Percentiles rank a stretch among this genome's conserved stretches.
Evolutionary conservation across 2,888 invertebrate genomes (phyloP).

Genomic region (Phaonia tiefii): DNA sequence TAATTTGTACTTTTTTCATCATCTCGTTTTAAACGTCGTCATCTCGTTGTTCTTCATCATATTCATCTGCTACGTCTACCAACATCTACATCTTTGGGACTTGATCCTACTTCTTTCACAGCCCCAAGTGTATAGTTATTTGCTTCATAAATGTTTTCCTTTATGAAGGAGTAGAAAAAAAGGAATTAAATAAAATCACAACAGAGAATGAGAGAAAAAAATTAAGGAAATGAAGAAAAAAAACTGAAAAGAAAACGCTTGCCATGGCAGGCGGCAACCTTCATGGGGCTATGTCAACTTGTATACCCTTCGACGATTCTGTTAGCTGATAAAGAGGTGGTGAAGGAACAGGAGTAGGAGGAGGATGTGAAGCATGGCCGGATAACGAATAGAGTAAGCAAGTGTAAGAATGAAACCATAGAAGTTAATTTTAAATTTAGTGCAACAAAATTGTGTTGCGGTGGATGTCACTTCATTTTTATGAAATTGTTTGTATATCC

Average conservation of each 20-base stretch:
- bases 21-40: not conserved
- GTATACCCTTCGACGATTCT: conserved; percentile 25
- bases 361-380: not conserved
- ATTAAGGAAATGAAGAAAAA: not conserved
- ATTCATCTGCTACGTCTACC: not conserved
- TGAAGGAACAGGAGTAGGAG: not conserved
- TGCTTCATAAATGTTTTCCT: conserved; percentile 36
- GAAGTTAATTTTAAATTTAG: conserved; percentile 57
- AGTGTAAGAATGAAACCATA: conserved; percentile 31
- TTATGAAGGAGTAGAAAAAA: conserved; percentile 17
- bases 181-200: conserved; percentile 9
- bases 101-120: not conserved
- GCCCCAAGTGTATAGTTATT: conserved; percentile 34
- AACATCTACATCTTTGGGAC: not conserved
- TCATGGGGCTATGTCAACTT: conserved; percentile 47
- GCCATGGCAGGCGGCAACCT: conserved; percentile 39
- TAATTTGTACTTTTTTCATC: conserved; percentile 20
- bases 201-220: too few species aligned
- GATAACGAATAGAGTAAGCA: not conserved
- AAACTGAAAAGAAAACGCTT: conserved; percentile 34
- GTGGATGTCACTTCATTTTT: conserved; percentile 37
- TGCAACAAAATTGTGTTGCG: conserved; percentile 44
- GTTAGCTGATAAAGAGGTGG: not conserved
- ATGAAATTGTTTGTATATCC: not conserved
- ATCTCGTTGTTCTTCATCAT: not conserved